Base-by-base conservation (phyloP, 2,888 invertebrate species). In the Cheilosia impressa region DNA sequence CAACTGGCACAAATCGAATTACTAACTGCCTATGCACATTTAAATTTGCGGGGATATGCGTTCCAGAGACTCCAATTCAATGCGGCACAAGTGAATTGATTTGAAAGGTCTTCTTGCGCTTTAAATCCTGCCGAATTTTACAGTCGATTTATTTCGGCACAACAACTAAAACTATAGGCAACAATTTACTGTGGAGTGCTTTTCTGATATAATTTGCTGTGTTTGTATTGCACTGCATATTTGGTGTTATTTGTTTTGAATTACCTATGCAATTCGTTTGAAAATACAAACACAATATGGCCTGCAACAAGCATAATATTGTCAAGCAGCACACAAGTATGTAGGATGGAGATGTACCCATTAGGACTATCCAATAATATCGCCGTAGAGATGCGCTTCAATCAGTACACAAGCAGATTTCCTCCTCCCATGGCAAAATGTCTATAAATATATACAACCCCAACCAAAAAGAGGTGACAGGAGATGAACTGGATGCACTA, bases 1-100 rank as follows among this genome's bases (percentile, higher is more conserved):
- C 52, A 52, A 52, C 41, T 55, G 53, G n/a, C n/a, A 41, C 53
- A 66, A 10, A 66, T 66, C 43, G 17, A 19, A 47, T 63, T 31
- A 47, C 10, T 10, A 34, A 34, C 9, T 13, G 9, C 10, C 10
- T 31, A 57, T 41, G 19, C 34, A 10, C 13, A 57, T 15, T 38
- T 38, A 60, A 60, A 13, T 43, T 60, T 43, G 22, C n/a, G 9
- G 22, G 24, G 7, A 43, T 60, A 6, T 58, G 22, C 7, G 6
- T 22, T n/a, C 22, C 13, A 58, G 38, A 47, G 7, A 9, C 2
- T 17, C 17, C 5, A 17, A n/a, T 17, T 17, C 17, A 17, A 17
- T 17, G 45, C 6, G 9, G 45, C 17, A n/a, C 7, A 7, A n/a
- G 17, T 47, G 45, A 4, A 13, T 4, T 4, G 13, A 38, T 38